phyloP scores from a whole-genome alignment of 2,888 invertebrate species.

The Drosophila peninsularis region DNA sequence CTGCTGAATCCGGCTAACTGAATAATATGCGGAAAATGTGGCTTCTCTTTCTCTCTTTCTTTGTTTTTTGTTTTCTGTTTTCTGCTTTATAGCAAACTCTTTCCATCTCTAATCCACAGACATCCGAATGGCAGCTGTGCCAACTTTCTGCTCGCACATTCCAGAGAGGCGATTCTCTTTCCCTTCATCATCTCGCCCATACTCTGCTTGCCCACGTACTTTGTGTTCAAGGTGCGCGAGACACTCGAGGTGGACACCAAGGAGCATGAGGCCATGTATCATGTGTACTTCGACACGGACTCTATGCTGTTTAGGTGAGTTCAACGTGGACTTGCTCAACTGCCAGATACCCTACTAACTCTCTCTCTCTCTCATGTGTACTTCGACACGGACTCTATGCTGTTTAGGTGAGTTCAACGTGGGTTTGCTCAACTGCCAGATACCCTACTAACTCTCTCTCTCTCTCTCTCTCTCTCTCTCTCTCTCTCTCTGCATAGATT shows the following conservation, averaged over 20 bases:
- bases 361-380: slow-evolving; percentile 68
- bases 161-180: slow-evolving; percentile 90
- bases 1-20: slow-evolving; percentile 15
- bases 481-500: slow-evolving; percentile 79
- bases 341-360: neutral
- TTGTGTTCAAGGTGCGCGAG: slow-evolving; percentile 87
- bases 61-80: slow-evolving; percentile 22
- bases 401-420: slow-evolving; percentile 79
- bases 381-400: slow-evolving; percentile 80
- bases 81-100: slow-evolving; percentile 68
- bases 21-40: slow-evolving; percentile 62
- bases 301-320: slow-evolving; percentile 83
- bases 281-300: slow-evolving; percentile 82
- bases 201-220: slow-evolving; percentile 93
- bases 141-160: slow-evolving; percentile 91
- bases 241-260: slow-evolving; percentile 77
- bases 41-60: slow-evolving; percentile 47
- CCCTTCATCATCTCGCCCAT: slow-evolving; percentile 92
- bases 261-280: slow-evolving; percentile 76
- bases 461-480: neutral
- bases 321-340: neutral
- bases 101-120: slow-evolving; percentile 85
- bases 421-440: neutral
- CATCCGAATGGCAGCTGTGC: slow-evolving; percentile 91
- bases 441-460: neutral